phyloP scores from a whole-genome alignment of 2,797 vertebrate species.

The Rousettus madagascariensis region DNA sequence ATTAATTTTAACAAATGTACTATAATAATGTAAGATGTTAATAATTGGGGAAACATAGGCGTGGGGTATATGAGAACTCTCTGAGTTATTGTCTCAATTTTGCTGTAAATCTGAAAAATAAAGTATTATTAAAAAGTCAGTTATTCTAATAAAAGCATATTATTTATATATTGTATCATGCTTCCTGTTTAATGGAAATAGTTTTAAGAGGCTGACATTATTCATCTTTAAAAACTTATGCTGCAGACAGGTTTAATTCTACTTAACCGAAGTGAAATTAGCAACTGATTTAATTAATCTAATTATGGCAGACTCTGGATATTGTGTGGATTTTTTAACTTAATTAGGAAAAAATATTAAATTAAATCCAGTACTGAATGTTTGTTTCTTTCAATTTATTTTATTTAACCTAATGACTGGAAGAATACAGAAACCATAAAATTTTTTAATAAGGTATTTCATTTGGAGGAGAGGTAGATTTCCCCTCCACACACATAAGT shows the following conservation, averaged over 20 bases:
- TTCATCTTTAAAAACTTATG: slow-evolving; percentile 17
- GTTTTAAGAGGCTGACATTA: neutral
- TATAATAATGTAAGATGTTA: neutral
- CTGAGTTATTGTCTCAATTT: neutral
- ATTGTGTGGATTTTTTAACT: slow-evolving; percentile 48
- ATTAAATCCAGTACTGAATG: slow-evolving; percentile 40
- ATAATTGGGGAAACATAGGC: neutral
- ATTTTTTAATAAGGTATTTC: neutral
- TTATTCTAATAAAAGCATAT: slow-evolving; percentile 20
- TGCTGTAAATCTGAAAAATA: slow-evolving; percentile 9
- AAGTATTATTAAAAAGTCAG: neutral
- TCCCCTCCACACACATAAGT: neutral
- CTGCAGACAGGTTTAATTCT: slow-evolving; percentile 36
- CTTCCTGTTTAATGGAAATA: neutral
- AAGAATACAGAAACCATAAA: neutral
- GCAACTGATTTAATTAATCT: slow-evolving; percentile 46
- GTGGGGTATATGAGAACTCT: neutral
- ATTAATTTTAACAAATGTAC: slow-evolving; percentile 16
- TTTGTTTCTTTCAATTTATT: slow-evolving; percentile 48
- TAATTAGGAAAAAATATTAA: slow-evolving; percentile 32
- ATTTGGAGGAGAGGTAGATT: neutral
- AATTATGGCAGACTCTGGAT: slow-evolving; percentile 6
- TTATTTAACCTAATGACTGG: slow-evolving; percentile 9
- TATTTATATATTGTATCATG: neutral
- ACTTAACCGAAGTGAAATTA: slow-evolving; percentile 50